Percentiles rank a stretch among this genome's conserved stretches.
Conservation (phyloP, 2,797 vertebrate genomes). For the Pygocentrus nattereri region DNA sequence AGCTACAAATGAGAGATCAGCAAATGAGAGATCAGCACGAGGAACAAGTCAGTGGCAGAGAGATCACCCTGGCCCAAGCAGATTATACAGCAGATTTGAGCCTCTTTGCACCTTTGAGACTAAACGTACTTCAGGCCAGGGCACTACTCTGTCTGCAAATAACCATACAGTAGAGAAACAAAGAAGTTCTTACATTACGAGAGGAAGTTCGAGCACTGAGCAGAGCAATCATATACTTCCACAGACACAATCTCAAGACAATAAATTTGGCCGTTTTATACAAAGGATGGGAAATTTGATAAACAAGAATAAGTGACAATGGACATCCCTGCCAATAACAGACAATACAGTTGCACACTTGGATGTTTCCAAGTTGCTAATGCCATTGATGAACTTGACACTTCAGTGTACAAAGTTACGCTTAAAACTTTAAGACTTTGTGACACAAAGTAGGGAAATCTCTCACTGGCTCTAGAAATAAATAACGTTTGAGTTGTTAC, state of each 20-base stretch:
- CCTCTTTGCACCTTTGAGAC: slow-evolving; percentile 83
- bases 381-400: slow-evolving; percentile 5
- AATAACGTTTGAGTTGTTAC: not conserved
- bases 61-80: slow-evolving; percentile 73
- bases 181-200: slow-evolving; percentile 68
- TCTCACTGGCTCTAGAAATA: not conserved
- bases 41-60: slow-evolving; percentile 66
- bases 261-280: slow-evolving; percentile 92
- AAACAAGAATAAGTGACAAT: slow-evolving; percentile 85
- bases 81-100: slow-evolving; percentile 89
- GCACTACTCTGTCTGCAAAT: slow-evolving; percentile 40
- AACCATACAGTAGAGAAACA: slow-evolving; percentile 75
- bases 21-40: slow-evolving; percentile 11
- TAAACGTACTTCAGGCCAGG: slow-evolving; percentile 57
- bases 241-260: slow-evolving; percentile 83
- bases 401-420: slow-evolving; percentile 8
- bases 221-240: slow-evolving; percentile 73
- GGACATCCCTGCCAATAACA: not conserved
- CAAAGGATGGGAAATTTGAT: slow-evolving; percentile 90
- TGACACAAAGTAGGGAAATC: not conserved
- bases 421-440: not conserved
- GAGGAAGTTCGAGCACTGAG: slow-evolving; percentile 66
- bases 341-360: too few relatives aligned
- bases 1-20: slow-evolving; percentile 51
- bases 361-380: not conserved